Conservation (phyloP, 2,113 vertebrate species). For the Eolophus roseicapilla region DNA sequence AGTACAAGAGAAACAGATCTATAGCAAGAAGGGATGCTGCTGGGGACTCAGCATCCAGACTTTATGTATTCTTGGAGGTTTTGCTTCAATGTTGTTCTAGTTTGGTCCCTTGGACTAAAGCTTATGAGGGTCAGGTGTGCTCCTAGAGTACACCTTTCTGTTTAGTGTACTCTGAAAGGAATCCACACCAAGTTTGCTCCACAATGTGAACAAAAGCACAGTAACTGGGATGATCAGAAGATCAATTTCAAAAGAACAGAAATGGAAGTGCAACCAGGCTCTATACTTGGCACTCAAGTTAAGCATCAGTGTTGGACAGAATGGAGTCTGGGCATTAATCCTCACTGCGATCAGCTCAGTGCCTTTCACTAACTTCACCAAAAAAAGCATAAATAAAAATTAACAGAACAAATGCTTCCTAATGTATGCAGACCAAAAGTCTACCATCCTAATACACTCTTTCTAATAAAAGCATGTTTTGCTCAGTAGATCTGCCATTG, state of each 20-base stretch:
- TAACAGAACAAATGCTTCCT: background rate
- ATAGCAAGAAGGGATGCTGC: background rate
- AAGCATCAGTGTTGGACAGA: background rate
- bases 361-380: background rate
- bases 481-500: background rate
- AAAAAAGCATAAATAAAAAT: background rate
- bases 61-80: background rate
- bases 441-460: background rate
- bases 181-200: background rate
- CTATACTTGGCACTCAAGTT: background rate
- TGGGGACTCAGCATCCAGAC: background rate
- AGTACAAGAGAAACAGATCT: background rate
- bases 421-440: background rate
- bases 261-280: background rate
- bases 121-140: background rate
- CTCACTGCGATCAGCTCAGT: background rate
- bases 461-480: background rate
- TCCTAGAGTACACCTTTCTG: background rate
- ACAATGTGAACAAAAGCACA: background rate
- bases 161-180: background rate
- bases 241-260: background rate
- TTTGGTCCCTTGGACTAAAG: background rate
- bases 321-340: background rate
- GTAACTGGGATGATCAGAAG: background rate
- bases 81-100: background rate